A percentile compares a stretch with the other conserved stretches of the same genome.
Evolutionary conservation across 92 coral and sea anemone species (phyloP).

Genomic region (Parazoanthus swiftii): DNA sequence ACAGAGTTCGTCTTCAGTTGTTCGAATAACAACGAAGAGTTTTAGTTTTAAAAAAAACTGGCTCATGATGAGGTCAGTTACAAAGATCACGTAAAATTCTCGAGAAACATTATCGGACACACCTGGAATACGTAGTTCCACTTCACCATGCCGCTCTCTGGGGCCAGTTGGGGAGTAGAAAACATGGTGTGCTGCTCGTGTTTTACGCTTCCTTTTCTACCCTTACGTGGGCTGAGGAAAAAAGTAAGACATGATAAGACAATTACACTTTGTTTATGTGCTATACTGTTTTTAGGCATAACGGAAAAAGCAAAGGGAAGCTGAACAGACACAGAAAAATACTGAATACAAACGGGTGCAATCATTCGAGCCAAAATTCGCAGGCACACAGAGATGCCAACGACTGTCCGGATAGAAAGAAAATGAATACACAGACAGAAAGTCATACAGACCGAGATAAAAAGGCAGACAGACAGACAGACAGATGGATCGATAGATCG

Average conservation of each 20-base stretch:
- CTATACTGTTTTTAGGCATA: not conserved
- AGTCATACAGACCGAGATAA: too few species aligned
- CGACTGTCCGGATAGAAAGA: too few species aligned
- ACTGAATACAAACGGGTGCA: too few species aligned
- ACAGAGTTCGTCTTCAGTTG: too few species aligned
- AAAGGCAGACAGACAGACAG: too few species aligned
- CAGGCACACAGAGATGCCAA: not conserved
- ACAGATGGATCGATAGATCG: not conserved
- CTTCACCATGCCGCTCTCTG: slow-evolving; percentile 87
- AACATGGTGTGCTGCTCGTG: slow-evolving; percentile 65
- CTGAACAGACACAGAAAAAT: not conserved
- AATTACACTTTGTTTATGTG: not conserved
- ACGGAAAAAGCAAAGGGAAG: not conserved
- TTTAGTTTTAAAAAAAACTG: too few species aligned
- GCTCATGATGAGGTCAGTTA: too few species aligned
- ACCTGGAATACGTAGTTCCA: slow-evolving; percentile 90
- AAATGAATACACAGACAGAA: too few species aligned
- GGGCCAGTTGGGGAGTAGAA: slow-evolving; percentile 74
- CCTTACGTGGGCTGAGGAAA: slow-evolving; percentile 76
- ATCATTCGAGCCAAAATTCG: not conserved
- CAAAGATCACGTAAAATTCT: not conserved
- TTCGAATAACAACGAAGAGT: too few species aligned
- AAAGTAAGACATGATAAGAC: not conserved
- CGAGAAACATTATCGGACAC: not conserved
- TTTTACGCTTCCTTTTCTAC: slow-evolving; percentile 70